Evolutionary conservation across 2,888 invertebrate species (phyloP), one percentile per base, ranked within the genome.

Genomic region (Tubiluchus corallicola): DNA sequence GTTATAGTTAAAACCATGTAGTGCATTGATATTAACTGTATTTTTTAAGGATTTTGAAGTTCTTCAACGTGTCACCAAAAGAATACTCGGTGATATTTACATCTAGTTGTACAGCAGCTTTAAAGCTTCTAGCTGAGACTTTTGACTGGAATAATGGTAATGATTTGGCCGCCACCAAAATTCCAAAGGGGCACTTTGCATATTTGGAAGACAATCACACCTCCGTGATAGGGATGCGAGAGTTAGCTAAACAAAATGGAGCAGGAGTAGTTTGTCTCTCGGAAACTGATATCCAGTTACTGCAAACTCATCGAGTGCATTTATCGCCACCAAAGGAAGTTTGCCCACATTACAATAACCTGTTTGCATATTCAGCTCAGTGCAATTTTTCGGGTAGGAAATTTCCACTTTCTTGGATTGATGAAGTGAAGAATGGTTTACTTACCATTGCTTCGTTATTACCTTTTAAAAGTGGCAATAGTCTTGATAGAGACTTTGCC

Each of bases 371-470:
- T 61, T 82, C 94, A 1, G 92, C 87, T 0, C 83, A 90, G 62
- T 88, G 85, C 58, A 96, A 96, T 64, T 96, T 90, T 60, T 84
- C 82, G 56, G 96, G 96, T 1, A 74, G 71, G 43, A 92, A 92
- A 63, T 84, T 85, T 65, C 84, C 87, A 0, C 61, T 88, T 37
- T 58, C 71, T 2, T 77, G 82, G 74, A 74, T 85, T 40, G 55
- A 71, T 18, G 60, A 67, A 39, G 70, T 79, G 4, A 73, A 74
- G 53, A 59, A 69, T 51, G 79, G 81, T n/a, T 50, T 47, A 4
- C 47, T 62, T n/a, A n/a, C n/a, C n/a, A n/a, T n/a, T n/a, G n/a
- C n/a, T n/a, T n/a, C n/a, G n/a, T n/a, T n/a, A n/a, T n/a, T n/a
- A n/a, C n/a, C n/a, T n/a, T n/a, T n/a, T n/a, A n/a, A n/a, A n/a